Conservation (phyloP, 2,797 vertebrate genomes). For the Gallinago stenura region DNA sequence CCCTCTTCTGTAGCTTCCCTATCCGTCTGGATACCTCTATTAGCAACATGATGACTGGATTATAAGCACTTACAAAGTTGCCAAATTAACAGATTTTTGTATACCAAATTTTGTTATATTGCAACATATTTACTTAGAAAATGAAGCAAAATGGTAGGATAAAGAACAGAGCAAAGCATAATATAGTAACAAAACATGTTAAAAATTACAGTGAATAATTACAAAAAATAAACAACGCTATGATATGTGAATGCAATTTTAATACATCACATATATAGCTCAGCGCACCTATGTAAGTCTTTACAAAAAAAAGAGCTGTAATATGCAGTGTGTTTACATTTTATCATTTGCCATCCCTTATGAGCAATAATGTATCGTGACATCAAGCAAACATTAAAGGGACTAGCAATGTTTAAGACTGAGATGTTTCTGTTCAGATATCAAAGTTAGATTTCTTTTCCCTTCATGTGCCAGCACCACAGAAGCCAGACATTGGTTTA, state of each 20-base stretch:
- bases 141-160: slow-evolving; percentile 17
- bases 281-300: not conserved
- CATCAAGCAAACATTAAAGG: not conserved
- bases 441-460: not conserved
- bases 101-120: not conserved
- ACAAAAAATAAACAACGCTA: not conserved
- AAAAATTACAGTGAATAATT: not conserved
- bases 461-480: not conserved
- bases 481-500: not conserved
- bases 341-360: not conserved
- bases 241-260: not conserved
- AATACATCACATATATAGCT: not conserved
- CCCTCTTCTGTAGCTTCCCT: not conserved
- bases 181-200: not conserved
- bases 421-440: not conserved
- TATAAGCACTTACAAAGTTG: slow-evolving; percentile 20
- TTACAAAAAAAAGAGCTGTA: not conserved
- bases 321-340: rapidly evolving
- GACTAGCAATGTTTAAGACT: not conserved
- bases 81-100: slow-evolving; percentile 5
- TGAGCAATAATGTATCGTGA: not conserved
- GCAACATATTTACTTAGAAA: slow-evolving; percentile 30
- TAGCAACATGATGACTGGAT: not conserved
- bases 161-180: not conserved
- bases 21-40: not conserved